Evolutionary conservation across 2,113 vertebrate genomes (phyloP).

Genomic region (Elachura formosa): DNA sequence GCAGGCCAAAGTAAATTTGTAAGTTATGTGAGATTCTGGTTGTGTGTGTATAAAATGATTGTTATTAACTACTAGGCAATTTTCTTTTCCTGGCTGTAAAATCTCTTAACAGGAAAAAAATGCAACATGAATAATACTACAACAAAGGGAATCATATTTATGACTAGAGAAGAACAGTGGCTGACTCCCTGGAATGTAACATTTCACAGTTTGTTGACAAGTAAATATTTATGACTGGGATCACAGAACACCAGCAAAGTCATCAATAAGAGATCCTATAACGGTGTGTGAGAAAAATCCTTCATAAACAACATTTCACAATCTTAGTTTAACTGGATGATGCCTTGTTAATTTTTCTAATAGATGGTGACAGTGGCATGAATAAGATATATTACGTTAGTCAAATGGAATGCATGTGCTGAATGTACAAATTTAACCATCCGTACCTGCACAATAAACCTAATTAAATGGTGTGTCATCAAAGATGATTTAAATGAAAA

Average conservation of each 20-base stretch:
- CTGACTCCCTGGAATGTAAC: slow-evolving; percentile 17
- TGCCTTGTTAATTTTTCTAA: slow-evolving; percentile 60
- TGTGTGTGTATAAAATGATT: not conserved
- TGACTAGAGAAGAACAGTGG: not conserved
- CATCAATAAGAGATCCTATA: not conserved
- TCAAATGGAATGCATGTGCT: slow-evolving; percentile 27
- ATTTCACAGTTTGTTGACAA: slow-evolving; percentile 22
- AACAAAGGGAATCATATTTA: slow-evolving; percentile 17
- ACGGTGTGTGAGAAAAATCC: not conserved
- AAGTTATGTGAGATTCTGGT: not conserved
- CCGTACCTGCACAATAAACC: slow-evolving; percentile 45
- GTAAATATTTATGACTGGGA: slow-evolving; percentile 25
- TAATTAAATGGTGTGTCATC: slow-evolving; percentile 62
- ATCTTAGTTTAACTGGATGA: slow-evolving; percentile 10
- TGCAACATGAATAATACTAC: not conserved
- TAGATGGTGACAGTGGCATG: slow-evolving; percentile 28
- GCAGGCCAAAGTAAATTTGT: not conserved
- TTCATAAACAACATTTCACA: not conserved
- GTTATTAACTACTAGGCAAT: not conserved
- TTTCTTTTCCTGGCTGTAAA: slow-evolving; percentile 10
- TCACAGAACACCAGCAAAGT: not conserved
- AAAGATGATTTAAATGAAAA: slow-evolving; percentile 63
- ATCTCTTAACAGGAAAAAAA: not conserved
- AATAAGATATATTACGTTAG: slow-evolving; percentile 58
- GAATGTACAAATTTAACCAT: slow-evolving; percentile 42